Evolutionary conservation across 2,113 vertebrate genomes (phyloP).

Genomic region (Xiphophorus hellerii): DNA sequence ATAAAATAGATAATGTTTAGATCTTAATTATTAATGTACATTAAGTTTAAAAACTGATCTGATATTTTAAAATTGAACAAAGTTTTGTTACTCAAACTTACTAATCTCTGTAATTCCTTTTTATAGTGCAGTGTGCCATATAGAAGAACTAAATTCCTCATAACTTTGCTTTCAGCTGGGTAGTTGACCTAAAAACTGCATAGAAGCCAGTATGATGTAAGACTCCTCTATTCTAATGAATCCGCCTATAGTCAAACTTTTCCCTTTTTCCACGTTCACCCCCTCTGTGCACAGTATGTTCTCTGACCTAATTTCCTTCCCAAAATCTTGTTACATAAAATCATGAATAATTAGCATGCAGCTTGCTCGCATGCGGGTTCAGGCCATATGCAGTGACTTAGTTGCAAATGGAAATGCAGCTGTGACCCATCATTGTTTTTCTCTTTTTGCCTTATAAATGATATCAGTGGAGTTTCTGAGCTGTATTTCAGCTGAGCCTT

Average conservation of each 20-base stretch:
- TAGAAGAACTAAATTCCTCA: background rate
- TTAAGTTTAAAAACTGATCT: too few relatives aligned
- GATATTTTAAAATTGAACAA: background rate
- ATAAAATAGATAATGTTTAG: background rate
- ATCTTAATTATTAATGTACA: background rate
- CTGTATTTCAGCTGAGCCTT: background rate
- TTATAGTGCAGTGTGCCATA: background rate
- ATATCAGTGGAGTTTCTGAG: background rate
- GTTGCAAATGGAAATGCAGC: constrained; percentile 7
- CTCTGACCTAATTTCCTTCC: constrained; percentile 41
- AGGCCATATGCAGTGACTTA: constrained; percentile 3
- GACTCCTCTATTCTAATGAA: background rate
- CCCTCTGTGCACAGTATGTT: constrained; percentile 15
- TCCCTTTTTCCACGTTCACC: constrained; percentile 12
- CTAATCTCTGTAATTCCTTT: background rate
- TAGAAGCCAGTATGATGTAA: background rate
- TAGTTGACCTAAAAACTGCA: background rate
- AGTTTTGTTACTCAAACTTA: background rate
- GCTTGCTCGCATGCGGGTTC: background rate
- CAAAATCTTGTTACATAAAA: constrained; percentile 54
- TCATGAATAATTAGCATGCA: constrained; percentile 47
- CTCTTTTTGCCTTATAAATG: background rate
- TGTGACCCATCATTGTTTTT: background rate
- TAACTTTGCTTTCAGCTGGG: background rate
- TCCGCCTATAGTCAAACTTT: constrained; percentile 28